Evolutionary conservation across 2,888 invertebrate genomes (phyloP), one percentile per base, ranked within the genome.

Genomic region (Penaeus monodon): DNA sequence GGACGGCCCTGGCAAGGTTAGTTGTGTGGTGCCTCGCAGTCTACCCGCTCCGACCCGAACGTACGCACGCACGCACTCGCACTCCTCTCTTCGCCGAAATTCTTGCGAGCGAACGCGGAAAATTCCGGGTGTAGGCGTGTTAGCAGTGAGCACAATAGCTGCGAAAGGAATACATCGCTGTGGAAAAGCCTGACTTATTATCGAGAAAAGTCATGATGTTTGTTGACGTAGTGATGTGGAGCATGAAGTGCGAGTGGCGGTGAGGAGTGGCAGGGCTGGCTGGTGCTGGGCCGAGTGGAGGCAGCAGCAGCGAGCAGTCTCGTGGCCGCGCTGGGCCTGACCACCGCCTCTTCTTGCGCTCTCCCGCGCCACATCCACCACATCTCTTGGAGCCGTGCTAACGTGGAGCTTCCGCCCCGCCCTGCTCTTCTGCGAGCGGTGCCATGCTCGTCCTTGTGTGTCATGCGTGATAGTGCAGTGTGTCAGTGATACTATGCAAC

Each of bases 1-100:
- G 81, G 86, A 81, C 86, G 86, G 86, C 86, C 81, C 86, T 86
- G 86, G 86, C 86, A 86, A 86, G 86, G 86, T 86, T 86, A 86
- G 86, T 33, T 81, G 81, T 49, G 81, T 86, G 86, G 86, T 83
- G 86, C 86, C 86, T 86, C 79, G 86, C 86, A 83, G 86, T 86
- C 86, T 86, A 83, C 86, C 83, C 83, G 78, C 82, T 78, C 82
- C 82, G 65, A 78, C 22, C 44, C 44, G 24, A 38, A 80, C 80
- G 44, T 66, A 86, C 86, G 65, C 38, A 86, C 86, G 57, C 82
- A 86, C 80, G 66, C 77, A 78, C 66, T 29, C 20, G 33, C 77
- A 49, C 78, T 44, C 70, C 66, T 63, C 70, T 63, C 44, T 29
- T 81, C 27, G 44, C 82, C 57, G 57, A 57, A 57, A 57, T 57